Base-by-base conservation (phyloP, 2,888 invertebrate genomes). In the Amitus sp. region DNA sequence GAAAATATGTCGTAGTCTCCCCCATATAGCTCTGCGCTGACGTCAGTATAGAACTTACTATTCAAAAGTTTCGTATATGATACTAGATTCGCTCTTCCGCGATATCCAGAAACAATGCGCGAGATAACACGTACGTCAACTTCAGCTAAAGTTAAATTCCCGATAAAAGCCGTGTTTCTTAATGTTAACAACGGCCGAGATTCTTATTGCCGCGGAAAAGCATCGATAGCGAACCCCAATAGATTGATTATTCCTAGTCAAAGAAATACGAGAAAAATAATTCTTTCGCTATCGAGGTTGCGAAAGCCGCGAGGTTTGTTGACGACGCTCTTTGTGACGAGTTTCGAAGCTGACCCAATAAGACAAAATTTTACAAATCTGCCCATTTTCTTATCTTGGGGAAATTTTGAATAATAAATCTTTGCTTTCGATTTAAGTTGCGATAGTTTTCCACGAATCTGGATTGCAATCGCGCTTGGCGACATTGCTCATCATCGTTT, bases 401-500 rank as follows among this genome's bases (percentile, higher is more conserved):
- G n/a, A n/a, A n/a, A n/a, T n/a, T n/a, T n/a, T n/a, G n/a, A n/a
- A n/a, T n/a, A n/a, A n/a, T n/a, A n/a, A n/a, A n/a, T n/a, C n/a
- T n/a, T n/a, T n/a, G n/a, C n/a, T n/a, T n/a, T n/a, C n/a, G n/a
- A n/a, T n/a, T n/a, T n/a, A n/a, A n/a, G n/a, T n/a, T n/a, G n/a
- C n/a, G n/a, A n/a, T n/a, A n/a, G n/a, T n/a, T n/a, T n/a, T n/a
- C n/a, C n/a, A n/a, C n/a, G n/a, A n/a, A n/a, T n/a, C n/a, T n/a
- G n/a, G n/a, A n/a, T n/a, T n/a, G n/a, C n/a, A n/a, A n/a, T n/a
- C n/a, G n/a, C n/a, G n/a, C n/a, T n/a, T n/a, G n/a, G n/a, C n/a
- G n/a, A n/a, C n/a, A n/a, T n/a, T n/a, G n/a, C n/a, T n/a, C 2
- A 23, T 60, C 42, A 20, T 20, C 20, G 40, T 42, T 30, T 2